Evolutionary conservation across 1,140 invertebrate genomes (phyloP).

Genomic region (Adoxophyes honmai): DNA sequence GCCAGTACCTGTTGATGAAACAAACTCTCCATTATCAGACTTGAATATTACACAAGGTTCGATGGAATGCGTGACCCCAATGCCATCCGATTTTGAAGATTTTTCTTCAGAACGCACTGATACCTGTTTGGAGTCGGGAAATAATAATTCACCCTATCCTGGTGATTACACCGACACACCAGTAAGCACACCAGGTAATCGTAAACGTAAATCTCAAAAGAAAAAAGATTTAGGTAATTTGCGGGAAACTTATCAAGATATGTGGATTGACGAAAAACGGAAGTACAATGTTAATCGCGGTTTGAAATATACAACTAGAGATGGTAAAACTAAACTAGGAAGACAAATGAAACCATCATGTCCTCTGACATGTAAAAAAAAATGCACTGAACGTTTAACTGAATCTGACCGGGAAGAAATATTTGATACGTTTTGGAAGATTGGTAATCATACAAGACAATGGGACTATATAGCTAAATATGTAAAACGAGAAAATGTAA

Average conservation of each 20-base stretch:
- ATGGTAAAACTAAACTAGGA: slow-evolving; percentile 20
- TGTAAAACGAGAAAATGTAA: slow-evolving; percentile 16
- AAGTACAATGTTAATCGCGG: slow-evolving; percentile 20
- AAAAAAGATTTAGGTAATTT: too few species aligned
- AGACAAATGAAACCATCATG: slow-evolving; percentile 21
- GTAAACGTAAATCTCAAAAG: too few species aligned
- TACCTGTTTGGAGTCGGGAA: too few species aligned
- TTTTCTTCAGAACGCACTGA: too few species aligned
- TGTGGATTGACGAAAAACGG: slow-evolving; percentile 18
- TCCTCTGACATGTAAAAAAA: slow-evolving; percentile 16
- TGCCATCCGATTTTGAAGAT: too few species aligned
- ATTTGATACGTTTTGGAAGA: slow-evolving; percentile 27
- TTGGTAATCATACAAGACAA: slow-evolving; percentile 26
- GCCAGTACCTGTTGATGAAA: too few species aligned
- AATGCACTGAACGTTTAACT: slow-evolving; percentile 22
- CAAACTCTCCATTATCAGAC: too few species aligned
- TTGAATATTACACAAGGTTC: too few species aligned
- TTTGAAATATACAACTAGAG: slow-evolving; percentile 23
- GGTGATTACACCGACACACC: too few species aligned
- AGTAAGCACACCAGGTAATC: too few species aligned
- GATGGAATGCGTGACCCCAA: too few species aligned
- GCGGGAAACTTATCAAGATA: slow-evolving; percentile 5
- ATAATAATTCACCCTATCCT: too few species aligned
- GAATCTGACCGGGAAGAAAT: slow-evolving; percentile 19
- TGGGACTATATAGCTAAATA: slow-evolving; percentile 27